Conservation (phyloP, 2,113 vertebrate species). For the Percopsis transmontana region DNA sequence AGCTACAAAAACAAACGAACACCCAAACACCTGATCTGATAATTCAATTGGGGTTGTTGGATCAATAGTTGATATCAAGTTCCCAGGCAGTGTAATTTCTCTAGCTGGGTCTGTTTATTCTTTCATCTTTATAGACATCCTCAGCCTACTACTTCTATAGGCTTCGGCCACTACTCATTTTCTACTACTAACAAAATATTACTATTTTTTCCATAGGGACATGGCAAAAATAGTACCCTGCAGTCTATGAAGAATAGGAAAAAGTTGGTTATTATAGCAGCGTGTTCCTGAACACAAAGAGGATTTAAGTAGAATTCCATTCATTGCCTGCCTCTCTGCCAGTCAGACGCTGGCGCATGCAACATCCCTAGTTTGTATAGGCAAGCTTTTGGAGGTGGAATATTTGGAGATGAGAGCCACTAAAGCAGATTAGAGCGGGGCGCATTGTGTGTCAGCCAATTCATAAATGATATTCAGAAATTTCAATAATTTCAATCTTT, state of each 20-base stretch:
- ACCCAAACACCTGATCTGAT: neutral
- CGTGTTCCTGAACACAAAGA: neutral
- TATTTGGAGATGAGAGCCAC: slow-evolving; percentile 4
- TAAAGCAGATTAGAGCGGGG: slow-evolving; percentile 15
- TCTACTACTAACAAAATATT: too few relatives aligned
- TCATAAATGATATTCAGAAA: too few relatives aligned
- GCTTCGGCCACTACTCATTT: too few relatives aligned
- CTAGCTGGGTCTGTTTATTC: neutral
- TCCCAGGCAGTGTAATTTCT: neutral
- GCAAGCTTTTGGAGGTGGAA: neutral
- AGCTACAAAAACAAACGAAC: slow-evolving; percentile 5
- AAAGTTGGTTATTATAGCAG: neutral
- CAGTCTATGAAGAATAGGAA: neutral
- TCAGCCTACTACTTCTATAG: too few relatives aligned
- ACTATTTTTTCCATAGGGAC: too few relatives aligned
- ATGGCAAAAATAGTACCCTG: too few relatives aligned
- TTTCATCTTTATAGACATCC: neutral
- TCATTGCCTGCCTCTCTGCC: neutral
- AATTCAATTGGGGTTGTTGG: neutral
- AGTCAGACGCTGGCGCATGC: neutral
- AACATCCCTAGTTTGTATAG: neutral
- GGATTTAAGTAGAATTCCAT: neutral
- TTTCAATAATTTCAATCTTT: too few relatives aligned
- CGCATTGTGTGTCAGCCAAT: slow-evolving; percentile 1
- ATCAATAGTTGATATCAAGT: neutral